Evolutionary conservation across 2,888 invertebrate genomes (phyloP).

Genomic region (Drosophila aldrichi): DNA sequence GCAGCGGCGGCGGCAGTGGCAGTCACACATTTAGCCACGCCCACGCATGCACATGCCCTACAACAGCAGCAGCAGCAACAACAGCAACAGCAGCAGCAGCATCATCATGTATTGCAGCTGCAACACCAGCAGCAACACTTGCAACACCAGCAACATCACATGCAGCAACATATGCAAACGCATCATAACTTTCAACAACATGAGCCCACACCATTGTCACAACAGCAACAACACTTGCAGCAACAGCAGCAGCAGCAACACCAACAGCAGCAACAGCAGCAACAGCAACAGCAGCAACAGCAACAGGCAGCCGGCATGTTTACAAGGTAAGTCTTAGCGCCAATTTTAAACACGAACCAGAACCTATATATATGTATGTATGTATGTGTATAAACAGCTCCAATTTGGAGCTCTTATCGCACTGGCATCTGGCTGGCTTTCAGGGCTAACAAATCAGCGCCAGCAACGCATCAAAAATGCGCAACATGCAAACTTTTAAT

Average conservation of each 20-base stretch:
- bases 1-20: constrained; percentile 50
- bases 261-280: constrained; percentile 52
- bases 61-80: constrained; percentile 59
- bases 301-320: constrained; percentile 75
- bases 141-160: constrained; percentile 71
- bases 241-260: constrained; percentile 68
- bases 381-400: constrained; percentile 16
- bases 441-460: constrained; percentile 55
- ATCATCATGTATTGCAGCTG: constrained; percentile 57
- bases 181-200: constrained; percentile 74
- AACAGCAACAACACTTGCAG: constrained; percentile 72
- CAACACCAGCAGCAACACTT: constrained; percentile 64
- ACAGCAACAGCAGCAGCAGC: constrained; percentile 59
- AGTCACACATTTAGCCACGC: constrained; percentile 59
- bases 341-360: constrained; percentile 47
- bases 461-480: constrained; percentile 66
- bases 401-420: constrained; percentile 45
- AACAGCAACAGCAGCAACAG: constrained; percentile 63
- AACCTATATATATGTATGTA: not conserved
- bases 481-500: constrained; percentile 76
- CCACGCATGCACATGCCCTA: constrained; percentile 62
- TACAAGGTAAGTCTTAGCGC: constrained; percentile 77
- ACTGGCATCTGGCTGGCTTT: constrained; percentile 45
- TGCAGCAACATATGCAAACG: constrained; percentile 69
- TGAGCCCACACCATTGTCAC: constrained; percentile 59